Base-by-base conservation (phyloP, 2,888 invertebrate species). In the Rhogogaster chlorosoma region DNA sequence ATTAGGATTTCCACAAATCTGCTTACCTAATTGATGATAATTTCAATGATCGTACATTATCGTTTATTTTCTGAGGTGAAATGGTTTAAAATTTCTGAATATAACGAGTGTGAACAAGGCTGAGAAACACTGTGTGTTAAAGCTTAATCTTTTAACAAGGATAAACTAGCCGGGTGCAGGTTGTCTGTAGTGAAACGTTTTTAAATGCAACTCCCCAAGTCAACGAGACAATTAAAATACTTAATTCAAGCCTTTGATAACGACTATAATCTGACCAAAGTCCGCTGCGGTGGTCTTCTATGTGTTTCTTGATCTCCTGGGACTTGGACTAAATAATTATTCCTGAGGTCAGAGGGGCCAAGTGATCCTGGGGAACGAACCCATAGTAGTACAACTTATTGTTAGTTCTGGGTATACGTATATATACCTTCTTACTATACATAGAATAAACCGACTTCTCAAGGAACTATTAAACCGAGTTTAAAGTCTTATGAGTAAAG, bases 181-280 rank as follows among this genome's bases (percentile, higher is more conserved):
- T 57, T 61, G 38, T 36, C 57, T 80, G n/a, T n/a, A 80, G 57
- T 80, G 6, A 80, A 80, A 80, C 18, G 57, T 32, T 78, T 80
- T 80, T 38, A 80, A 80, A 80, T 36, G 78, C 78, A 80, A 29
- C 78, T 15, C 61, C 38, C 78, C 15, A 18, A 80, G 38, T 80
- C 78, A 80, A 80, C 61, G 78, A 80, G 78, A 57, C 78, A 80
- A 80, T 80, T 57, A 26, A 80, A 80, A 80, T 80, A 80, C 36
- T 80, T 80, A 80, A 80, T 80, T 80, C 61, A 10, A 29, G 10
- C 61, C 78, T 80, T 38, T 57, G 78, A 80, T 80, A 80, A 22
- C 36, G 61, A 61, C 38, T 80, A 61, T 80, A 80, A 80, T 80
- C 78, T 57, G 45, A 29, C 49, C 18, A 77, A 57, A 61, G 57